Percentiles rank a stretch among this genome's conserved stretches.
Conservation (phyloP, 2,888 invertebrate genomes). For the Mythimna lalbum region DNA sequence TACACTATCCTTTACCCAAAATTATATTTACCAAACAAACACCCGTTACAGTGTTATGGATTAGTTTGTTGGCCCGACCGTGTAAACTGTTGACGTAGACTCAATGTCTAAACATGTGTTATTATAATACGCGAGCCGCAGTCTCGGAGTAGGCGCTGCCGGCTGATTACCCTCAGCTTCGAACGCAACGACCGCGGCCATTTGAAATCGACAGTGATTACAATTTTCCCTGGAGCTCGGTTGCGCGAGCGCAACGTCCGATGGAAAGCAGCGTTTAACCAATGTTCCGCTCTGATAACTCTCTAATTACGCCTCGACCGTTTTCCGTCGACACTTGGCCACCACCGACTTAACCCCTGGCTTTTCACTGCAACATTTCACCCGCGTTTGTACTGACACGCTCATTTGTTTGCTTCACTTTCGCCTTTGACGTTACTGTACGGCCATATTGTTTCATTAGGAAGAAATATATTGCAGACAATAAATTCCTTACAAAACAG, state of each 20-base stretch:
- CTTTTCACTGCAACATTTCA: constrained; percentile 86
- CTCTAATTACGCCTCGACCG: constrained; percentile 87
- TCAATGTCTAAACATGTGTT: constrained; percentile 72
- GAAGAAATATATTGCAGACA: constrained; percentile 68
- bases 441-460: constrained; percentile 68
- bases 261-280: constrained; percentile 90
- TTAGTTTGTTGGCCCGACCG: constrained; percentile 74
- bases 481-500: constrained; percentile 63
- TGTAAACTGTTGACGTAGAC: constrained; percentile 74
- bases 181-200: constrained; percentile 81
- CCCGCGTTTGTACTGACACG: constrained; percentile 79
- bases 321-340: constrained; percentile 88
- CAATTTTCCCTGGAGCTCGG: constrained; percentile 88
- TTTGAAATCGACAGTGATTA: constrained; percentile 91
- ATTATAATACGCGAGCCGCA: constrained; percentile 70
- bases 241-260: constrained; percentile 89
- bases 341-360: constrained; percentile 85
- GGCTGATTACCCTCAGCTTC: constrained; percentile 78
- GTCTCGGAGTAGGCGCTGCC: constrained; percentile 38
- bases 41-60: constrained; percentile 70
- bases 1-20: constrained; percentile 74
- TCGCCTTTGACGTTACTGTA: constrained; percentile 77
- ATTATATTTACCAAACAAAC: constrained; percentile 79
- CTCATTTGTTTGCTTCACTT: constrained; percentile 85
- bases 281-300: constrained; percentile 90